phyloP scores from a whole-genome alignment of 1,140 invertebrate species.

The Uloborus diversus region DNA sequence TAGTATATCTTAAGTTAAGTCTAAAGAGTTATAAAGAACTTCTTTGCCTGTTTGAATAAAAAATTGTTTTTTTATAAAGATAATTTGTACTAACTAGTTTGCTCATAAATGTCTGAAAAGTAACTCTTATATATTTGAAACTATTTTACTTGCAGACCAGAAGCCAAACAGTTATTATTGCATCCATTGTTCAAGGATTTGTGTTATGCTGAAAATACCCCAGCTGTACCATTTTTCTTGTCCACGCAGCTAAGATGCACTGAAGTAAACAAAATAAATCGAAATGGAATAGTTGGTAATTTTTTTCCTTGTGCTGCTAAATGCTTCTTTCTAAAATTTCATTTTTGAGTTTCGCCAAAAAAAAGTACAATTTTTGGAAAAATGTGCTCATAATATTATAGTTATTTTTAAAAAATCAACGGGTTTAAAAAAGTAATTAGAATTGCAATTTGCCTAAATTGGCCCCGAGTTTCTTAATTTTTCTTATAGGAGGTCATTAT shows the following conservation, averaged over 20 bases:
- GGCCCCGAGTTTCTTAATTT: no score
- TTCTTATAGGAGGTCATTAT: no score
- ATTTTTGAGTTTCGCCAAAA: no score
- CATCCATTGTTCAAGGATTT: conserved; percentile 61
- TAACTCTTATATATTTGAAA: neutral
- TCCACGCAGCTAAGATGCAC: conserved; percentile 39
- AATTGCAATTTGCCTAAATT: no score
- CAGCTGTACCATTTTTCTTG: conserved; percentile 18
- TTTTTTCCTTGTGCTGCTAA: neutral
- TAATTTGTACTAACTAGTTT: neutral
- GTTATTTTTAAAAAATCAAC: no score
- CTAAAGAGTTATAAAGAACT: neutral
- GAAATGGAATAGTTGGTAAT: conserved; percentile 1
- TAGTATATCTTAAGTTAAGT: no score
- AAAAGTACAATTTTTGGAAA: no score
- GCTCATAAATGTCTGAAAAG: neutral
- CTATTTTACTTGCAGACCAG: conserved; percentile 59
- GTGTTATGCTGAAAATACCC: no score
- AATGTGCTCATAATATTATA: no score
- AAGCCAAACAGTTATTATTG: conserved; percentile 59
- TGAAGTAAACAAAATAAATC: neutral
- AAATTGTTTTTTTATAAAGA: neutral
- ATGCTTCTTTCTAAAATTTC: no score
- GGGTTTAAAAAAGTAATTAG: no score
- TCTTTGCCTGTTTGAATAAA: neutral